Percentiles rank a stretch among this genome's conserved stretches.
phyloP scores from a whole-genome alignment of 2,113 vertebrate genomes.

The Bothrops jararaca region DNA sequence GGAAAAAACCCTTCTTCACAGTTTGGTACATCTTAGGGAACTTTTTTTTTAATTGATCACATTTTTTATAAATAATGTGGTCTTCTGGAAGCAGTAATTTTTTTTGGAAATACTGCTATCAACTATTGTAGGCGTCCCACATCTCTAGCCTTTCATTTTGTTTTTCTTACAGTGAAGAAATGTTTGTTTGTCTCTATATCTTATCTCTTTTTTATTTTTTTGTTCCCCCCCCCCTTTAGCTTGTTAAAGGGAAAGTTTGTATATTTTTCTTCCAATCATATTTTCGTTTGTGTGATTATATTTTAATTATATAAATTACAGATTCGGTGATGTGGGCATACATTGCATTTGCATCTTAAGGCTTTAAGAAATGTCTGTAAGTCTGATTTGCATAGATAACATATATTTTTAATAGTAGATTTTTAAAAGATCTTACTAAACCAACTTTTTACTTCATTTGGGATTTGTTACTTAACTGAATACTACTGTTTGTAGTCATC shows the following conservation, averaged over 20 bases:
- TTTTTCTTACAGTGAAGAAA: not conserved
- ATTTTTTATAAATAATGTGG: too few relatives aligned
- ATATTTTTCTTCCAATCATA: not conserved
- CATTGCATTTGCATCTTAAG: not conserved
- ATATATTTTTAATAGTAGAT: not conserved
- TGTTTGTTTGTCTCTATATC: not conserved
- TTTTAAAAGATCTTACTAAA: not conserved
- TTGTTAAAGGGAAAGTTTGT: not conserved
- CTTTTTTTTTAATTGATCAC: not conserved
- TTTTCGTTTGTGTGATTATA: not conserved
- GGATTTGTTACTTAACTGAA: not conserved
- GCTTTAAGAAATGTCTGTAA: not conserved
- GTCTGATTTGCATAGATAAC: not conserved
- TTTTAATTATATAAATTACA: not conserved
- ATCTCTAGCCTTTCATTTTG: not conserved
- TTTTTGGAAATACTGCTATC: not conserved
- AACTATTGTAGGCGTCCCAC: not conserved
- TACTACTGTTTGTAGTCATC: not conserved
- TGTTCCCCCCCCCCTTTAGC: not conserved
- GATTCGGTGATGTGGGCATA: not conserved
- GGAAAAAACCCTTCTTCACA: not conserved
- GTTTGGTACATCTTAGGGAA: not conserved
- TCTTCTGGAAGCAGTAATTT: not conserved
- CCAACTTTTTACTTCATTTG: not conserved
- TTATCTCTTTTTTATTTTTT: not conserved